These are phyloP conservation scores for Cecidostiba fungosa DNA, from an alignment of 2,888 invertebrate genomes.

Conservation along the genomic window DNA sequence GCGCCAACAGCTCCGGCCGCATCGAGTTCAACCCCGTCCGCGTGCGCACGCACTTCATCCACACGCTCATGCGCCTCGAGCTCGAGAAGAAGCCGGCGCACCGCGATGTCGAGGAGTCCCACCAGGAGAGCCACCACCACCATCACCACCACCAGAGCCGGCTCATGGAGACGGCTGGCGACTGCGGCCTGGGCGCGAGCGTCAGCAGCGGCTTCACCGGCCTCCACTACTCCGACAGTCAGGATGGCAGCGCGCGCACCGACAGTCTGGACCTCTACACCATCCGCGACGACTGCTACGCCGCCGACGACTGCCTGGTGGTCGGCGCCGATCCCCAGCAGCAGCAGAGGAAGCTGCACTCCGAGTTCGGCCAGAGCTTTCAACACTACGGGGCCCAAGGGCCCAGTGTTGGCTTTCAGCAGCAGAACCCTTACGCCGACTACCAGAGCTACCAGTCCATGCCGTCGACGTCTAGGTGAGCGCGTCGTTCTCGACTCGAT, in stretches of 20 bases:
- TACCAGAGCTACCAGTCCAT: slow-evolving; percentile 70
- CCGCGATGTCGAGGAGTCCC: slow-evolving; percentile 81
- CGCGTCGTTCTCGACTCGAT: not conserved
- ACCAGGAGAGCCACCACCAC: slow-evolving; percentile 68
- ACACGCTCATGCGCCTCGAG: slow-evolving; percentile 96
- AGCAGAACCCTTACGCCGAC: slow-evolving; percentile 68
- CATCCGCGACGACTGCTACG: slow-evolving; percentile 84
- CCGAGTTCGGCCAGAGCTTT: slow-evolving; percentile 76
- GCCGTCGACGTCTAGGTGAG: slow-evolving; percentile 75
- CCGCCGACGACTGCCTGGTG: slow-evolving; percentile 81
- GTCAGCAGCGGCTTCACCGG: slow-evolving; percentile 86
- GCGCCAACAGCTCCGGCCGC: slow-evolving; percentile 94
- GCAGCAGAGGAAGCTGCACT: slow-evolving; percentile 79
- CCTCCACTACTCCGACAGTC: slow-evolving; percentile 83
- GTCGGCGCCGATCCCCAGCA: slow-evolving; percentile 53
- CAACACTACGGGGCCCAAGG: slow-evolving; percentile 67
- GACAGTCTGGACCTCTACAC: slow-evolving; percentile 83
- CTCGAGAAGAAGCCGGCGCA: slow-evolving; percentile 87
- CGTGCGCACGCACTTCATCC: slow-evolving; percentile 97
- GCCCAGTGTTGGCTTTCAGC: slow-evolving; percentile 67
- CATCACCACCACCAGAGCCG: slow-evolving; percentile 55
- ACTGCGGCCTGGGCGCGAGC: slow-evolving; percentile 83
- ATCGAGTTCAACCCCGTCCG: slow-evolving; percentile 98
- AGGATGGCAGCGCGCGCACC: slow-evolving; percentile 71
- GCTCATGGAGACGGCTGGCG: slow-evolving; percentile 15